Percentiles rank a stretch among this genome's conserved stretches.
phyloP scores from a whole-genome alignment of 2,797 vertebrate genomes.

The Taeniopygia guttata region DNA sequence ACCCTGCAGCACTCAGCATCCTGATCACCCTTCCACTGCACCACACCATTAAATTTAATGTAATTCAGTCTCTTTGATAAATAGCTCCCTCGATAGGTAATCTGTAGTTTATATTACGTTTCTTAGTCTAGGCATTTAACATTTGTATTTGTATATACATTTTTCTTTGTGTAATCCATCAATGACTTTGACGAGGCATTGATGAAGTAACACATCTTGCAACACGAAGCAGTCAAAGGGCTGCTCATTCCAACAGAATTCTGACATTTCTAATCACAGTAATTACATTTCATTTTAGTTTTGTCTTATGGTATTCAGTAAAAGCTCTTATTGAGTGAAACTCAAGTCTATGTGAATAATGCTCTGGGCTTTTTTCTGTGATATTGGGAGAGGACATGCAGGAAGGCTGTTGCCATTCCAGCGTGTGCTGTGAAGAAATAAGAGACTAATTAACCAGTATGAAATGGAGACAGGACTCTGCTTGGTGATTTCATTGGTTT shows the following conservation, averaged over 20 bases:
- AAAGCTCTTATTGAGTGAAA: neutral
- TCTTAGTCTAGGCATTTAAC: neutral
- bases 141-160: neutral
- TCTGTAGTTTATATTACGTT: neutral
- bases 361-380: neutral
- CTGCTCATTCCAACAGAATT: neutral
- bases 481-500: neutral
- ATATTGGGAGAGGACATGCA: neutral
- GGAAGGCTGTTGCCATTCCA: neutral
- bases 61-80: neutral
- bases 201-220: neutral
- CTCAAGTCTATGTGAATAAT: neutral
- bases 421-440: neutral
- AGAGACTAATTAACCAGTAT: neutral
- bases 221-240: neutral
- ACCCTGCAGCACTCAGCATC: neutral
- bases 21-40: neutral
- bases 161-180: neutral
- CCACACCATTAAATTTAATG: neutral
- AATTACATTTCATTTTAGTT: neutral
- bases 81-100: neutral
- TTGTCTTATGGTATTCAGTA: neutral
- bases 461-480: neutral
- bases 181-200: neutral
- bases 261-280: neutral